A percentile compares a stretch with the other conserved stretches of the same genome.
These are phyloP conservation scores for Dendrocopos noguchii DNA, from an alignment of 2,113 vertebrate genomes.

Conservation along the genomic window DNA sequence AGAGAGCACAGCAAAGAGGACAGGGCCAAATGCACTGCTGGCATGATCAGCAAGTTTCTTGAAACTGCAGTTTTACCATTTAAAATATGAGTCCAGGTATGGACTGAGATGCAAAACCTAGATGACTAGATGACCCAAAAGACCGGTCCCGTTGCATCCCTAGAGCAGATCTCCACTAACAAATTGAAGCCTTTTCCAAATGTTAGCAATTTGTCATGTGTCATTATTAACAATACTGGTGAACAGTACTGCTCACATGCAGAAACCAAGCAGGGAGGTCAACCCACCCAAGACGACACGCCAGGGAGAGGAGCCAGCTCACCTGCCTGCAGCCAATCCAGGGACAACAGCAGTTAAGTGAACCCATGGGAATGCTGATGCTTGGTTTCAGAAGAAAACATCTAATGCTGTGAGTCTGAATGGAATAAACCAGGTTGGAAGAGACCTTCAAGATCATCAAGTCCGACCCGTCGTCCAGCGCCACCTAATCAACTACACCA, in stretches of 20 bases:
- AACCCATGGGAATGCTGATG: not conserved
- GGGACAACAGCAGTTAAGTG: not conserved
- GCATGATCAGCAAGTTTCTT: not conserved
- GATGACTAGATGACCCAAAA: not conserved
- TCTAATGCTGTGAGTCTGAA: not conserved
- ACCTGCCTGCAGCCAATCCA: not conserved
- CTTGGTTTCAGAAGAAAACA: not conserved
- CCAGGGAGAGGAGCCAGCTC: not conserved
- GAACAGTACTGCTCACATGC: not conserved
- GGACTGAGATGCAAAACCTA: not conserved
- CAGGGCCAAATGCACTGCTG: not conserved
- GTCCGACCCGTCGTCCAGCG: too few relatives aligned
- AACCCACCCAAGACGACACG: not conserved
- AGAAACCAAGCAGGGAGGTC: not conserved
- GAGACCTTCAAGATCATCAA: too few relatives aligned
- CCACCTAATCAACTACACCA: too few relatives aligned
- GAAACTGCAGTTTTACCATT: not conserved
- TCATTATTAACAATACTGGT: not conserved
- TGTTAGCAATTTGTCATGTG: not conserved
- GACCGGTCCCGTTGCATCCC: not conserved
- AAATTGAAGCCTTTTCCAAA: not conserved
- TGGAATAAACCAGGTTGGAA: too few relatives aligned
- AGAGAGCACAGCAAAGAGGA: not conserved
- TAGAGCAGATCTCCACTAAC: not conserved
- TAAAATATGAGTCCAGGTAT: not conserved